These are phyloP conservation scores for Myotis vivesi DNA, from an alignment of 2,797 vertebrate genomes.

Conservation along the genomic window DNA sequence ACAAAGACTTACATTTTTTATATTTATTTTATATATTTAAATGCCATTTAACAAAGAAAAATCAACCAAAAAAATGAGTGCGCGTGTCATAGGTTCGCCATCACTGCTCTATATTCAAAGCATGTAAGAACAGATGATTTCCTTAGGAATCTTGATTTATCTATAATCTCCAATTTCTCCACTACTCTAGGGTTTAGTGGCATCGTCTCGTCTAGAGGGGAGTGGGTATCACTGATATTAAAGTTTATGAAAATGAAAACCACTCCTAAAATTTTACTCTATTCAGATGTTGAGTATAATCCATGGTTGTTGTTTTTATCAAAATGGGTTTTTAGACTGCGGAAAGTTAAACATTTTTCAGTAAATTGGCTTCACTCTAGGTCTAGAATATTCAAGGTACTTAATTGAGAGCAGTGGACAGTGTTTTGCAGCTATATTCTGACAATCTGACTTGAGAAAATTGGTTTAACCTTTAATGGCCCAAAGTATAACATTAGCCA, in stretches of 20 bases:
- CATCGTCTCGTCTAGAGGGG: background rate
- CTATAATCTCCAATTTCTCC: background rate
- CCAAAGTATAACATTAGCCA: background rate
- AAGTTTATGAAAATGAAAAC: background rate
- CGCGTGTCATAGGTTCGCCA: too few relatives aligned
- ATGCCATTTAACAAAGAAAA: too few relatives aligned
- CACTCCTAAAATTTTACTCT: background rate
- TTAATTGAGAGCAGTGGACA: background rate
- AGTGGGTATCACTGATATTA: background rate
- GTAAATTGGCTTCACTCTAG: background rate
- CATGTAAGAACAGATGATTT: background rate
- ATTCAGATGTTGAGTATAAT: background rate
- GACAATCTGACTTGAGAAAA: background rate
- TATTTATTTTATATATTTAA: too few relatives aligned
- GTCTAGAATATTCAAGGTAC: background rate
- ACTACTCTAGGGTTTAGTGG: background rate
- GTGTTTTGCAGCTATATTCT: background rate
- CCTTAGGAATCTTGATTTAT: background rate
- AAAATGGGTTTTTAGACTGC: background rate
- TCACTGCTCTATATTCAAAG: background rate
- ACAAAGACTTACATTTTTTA: too few relatives aligned
- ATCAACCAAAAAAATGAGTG: too few relatives aligned
- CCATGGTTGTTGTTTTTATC: background rate
- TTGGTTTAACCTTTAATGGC: background rate
- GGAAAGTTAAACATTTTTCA: background rate